phyloP scores from a whole-genome alignment of 2,888 invertebrate species.

The Acheta domesticus region DNA sequence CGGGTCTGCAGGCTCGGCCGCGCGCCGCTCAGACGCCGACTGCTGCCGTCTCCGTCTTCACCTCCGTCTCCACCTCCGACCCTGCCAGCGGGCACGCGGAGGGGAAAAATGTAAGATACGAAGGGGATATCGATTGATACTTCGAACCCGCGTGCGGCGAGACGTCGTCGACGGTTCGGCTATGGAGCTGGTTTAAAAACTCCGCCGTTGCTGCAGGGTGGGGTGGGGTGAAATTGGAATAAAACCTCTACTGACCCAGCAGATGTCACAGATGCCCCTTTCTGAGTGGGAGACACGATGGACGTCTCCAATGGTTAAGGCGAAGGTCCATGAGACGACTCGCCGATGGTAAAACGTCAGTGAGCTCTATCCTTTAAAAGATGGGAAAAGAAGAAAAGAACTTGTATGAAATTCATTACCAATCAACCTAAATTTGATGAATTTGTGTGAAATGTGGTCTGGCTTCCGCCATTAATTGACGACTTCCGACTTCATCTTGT shows the following conservation, averaged over 20 bases:
- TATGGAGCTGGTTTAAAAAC: background rate
- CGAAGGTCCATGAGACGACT: no score
- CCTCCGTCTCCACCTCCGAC: background rate
- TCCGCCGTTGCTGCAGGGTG: background rate
- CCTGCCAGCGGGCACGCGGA: background rate
- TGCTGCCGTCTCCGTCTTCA: background rate
- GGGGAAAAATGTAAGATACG: background rate
- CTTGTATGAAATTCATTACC: no score
- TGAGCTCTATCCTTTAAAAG: no score
- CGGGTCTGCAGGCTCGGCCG: no score
- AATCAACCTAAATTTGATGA: no score
- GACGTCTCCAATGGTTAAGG: no score
- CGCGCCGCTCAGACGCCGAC: background rate
- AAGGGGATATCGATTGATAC: background rate
- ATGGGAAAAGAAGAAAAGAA: no score
- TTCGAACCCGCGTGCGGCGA: background rate
- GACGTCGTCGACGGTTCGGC: background rate
- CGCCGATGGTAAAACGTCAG: no score
- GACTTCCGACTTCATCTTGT: no score
- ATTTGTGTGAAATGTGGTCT: no score
- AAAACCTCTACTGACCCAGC: constrained; percentile 18
- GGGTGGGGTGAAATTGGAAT: background rate
- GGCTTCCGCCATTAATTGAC: no score
- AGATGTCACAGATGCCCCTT: background rate
- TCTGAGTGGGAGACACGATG: no score